Evolutionary conservation across 1,140 invertebrate genomes (phyloP), one percentile per base, ranked within the genome.

Genomic region (Onthophagus taurus): DNA sequence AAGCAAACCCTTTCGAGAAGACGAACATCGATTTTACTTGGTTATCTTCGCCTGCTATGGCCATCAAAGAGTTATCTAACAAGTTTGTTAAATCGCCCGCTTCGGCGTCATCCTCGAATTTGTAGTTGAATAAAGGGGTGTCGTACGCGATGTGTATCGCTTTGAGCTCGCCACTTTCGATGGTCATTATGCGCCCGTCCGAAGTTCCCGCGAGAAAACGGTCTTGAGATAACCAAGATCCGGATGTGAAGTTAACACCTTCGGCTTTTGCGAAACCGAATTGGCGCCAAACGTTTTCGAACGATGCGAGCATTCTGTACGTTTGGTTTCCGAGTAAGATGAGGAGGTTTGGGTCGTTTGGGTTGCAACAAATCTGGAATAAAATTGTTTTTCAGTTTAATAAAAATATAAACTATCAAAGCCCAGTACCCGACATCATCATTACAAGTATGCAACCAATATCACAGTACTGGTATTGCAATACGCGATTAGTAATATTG

Each of bases 211-310:
- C 79, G 35, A 91, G 64, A 7, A 90, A 69, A 45, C 80, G 66
- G 48, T 90, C 85, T 12, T 79, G 70, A 17, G 79, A 81, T 51
- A 86, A 47, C 82, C 81, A 85, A 54, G 73, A 73, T 55, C 80
- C 77, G 44, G 74, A 77, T 2, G 76, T 73, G 48, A 87, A 74
- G 48, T 76, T 69, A 45, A 85, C 73, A 50, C 77, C 77, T 50
- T 92, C 87, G 13, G 81, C 76, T 64, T 89, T 89, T 44, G 80
- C 75, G 66, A 83, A 89, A 13, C 85, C 84, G 64, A 82, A 89
- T 38, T 85, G 82, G 21, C 85, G 75, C 76, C 89, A 82, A 4
- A 80, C 73, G 1, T 76, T 80, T 59, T 92, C 88, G n/a, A 77
- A 75, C 21, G 83, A 80, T 19, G 81, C 83, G 57, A 89, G 73